These are phyloP conservation scores for Branchellion lobata DNA, from an alignment of 2,888 invertebrate genomes.

Conservation along the genomic window DNA sequence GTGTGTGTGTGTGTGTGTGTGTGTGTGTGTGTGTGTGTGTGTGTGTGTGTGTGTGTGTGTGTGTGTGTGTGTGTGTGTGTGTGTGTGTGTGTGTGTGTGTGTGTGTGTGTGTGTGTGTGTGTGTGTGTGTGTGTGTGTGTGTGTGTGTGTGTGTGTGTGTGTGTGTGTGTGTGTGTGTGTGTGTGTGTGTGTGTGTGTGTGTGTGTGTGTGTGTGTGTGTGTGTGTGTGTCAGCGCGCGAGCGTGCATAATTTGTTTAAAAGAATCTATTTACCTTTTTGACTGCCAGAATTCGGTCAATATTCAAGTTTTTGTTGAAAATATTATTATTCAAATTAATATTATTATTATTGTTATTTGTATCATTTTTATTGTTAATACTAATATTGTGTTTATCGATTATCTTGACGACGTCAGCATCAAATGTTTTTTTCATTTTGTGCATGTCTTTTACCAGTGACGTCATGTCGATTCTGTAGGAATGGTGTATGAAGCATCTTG, in stretches of 20 bases:
- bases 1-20: constrained; percentile 9
- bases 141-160: constrained; percentile 41
- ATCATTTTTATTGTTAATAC: neutral
- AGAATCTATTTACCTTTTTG: neutral
- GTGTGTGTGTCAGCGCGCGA: constrained; percentile 11
- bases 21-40: constrained; percentile 22
- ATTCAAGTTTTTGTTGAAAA: neutral
- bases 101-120: constrained; percentile 21
- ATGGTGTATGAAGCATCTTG: too few relatives aligned
- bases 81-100: constrained; percentile 19
- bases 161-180: constrained; percentile 11
- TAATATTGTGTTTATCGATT: neutral
- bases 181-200: constrained; percentile 3
- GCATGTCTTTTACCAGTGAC: neutral
- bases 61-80: constrained; percentile 21
- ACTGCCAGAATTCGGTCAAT: neutral
- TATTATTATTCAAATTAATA: neutral
- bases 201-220: constrained; percentile 37
- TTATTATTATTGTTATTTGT: neutral
- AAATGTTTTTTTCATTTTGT: neutral
- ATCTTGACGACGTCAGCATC: neutral
- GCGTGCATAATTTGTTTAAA: too few relatives aligned
- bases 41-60: constrained; percentile 31
- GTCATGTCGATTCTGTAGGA: neutral
- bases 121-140: constrained; percentile 11